Conservation (phyloP, 1,140 invertebrate species). For the Doryteuthis pealeii region DNA sequence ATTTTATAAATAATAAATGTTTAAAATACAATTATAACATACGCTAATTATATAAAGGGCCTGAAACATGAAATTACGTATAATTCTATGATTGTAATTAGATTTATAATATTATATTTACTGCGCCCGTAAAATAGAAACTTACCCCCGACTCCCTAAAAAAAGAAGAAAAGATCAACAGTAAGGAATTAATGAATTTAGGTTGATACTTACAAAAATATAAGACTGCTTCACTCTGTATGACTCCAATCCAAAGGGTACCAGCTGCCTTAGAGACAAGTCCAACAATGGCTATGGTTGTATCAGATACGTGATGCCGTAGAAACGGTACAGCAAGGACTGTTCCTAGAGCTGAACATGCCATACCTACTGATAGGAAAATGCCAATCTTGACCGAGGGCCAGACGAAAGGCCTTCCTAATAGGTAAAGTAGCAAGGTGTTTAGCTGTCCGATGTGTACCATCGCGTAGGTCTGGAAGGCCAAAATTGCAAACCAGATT, state of each 20-base stretch:
- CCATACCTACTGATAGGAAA: constrained; percentile 50
- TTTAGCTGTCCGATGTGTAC: constrained; percentile 54
- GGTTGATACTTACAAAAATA: constrained; percentile 45
- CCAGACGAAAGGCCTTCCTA: constrained; percentile 43
- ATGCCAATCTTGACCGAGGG: constrained; percentile 47
- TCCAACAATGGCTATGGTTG: constrained; percentile 46
- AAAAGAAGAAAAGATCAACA: too few relatives aligned
- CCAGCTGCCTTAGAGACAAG: constrained; percentile 53
- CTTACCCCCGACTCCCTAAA: too few relatives aligned
- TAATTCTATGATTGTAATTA: too few relatives aligned
- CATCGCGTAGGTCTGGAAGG: constrained; percentile 52
- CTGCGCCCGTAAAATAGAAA: too few relatives aligned
- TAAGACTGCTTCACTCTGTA: constrained; percentile 47
- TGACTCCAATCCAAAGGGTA: constrained; percentile 51
- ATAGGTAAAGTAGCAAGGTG: constrained; percentile 47
- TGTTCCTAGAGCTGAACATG: constrained; percentile 45
- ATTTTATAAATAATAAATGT: too few relatives aligned
- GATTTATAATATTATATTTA: too few relatives aligned
- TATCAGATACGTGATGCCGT: constrained; percentile 43
- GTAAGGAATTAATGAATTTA: too few relatives aligned
- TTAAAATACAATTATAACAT: too few relatives aligned
- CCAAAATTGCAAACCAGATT: constrained; percentile 51
- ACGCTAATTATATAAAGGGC: too few relatives aligned
- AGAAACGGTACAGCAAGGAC: constrained; percentile 42
- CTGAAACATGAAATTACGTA: too few relatives aligned